Conservation (phyloP, 2,888 invertebrate species). For the Resseliella maxima region DNA sequence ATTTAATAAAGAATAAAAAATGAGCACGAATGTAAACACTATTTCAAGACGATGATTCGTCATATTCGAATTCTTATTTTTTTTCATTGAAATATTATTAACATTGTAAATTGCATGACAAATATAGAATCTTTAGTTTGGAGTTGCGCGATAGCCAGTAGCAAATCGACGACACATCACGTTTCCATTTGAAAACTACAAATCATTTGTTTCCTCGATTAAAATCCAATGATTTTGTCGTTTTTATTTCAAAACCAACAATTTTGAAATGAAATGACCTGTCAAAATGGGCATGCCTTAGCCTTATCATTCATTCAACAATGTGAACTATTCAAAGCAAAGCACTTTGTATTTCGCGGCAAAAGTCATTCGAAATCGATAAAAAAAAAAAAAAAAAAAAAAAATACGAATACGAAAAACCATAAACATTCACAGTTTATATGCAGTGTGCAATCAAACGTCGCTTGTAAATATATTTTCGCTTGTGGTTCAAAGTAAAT, state of each 20-base stretch:
- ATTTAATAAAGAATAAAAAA: constrained; percentile 1
- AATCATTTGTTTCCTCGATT: not conserved
- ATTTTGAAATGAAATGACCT: not conserved
- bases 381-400: not conserved
- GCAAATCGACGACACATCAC: not conserved
- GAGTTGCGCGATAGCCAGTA: no score
- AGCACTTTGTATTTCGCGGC: not conserved
- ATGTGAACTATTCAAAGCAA: not conserved
- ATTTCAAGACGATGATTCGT: not conserved
- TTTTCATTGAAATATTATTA: no score
- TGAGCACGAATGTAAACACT: not conserved
- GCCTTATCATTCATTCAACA: constrained; percentile 26
- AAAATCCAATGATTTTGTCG: not conserved
- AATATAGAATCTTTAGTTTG: not conserved
- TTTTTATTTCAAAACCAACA: not conserved
- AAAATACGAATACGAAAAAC: constrained; percentile 19
- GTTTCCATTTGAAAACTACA: no score
- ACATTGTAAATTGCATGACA: not conserved
- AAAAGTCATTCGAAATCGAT: not conserved
- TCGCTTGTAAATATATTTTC: not conserved
- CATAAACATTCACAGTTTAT: constrained; percentile 15
- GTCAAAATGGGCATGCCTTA: not conserved
- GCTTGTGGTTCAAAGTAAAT: not conserved
- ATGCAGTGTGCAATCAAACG: not conserved
- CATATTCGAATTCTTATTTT: no score